These are phyloP conservation scores for Calliphora vomitoria DNA, from an alignment of 2,888 invertebrate genomes.

Conservation along the genomic window DNA sequence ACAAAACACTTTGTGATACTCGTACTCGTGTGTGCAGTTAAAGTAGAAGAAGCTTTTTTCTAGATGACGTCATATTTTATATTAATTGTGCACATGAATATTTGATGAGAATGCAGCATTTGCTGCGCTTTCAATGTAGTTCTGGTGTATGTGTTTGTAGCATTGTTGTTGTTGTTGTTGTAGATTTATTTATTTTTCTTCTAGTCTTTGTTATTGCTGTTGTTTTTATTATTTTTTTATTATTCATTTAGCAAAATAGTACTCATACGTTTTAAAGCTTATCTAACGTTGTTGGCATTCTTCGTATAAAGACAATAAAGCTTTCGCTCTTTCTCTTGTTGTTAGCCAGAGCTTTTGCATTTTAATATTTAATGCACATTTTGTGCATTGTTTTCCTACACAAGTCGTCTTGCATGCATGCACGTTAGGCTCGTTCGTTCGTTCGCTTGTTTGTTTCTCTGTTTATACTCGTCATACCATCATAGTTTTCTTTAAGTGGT, in stretches of 20 bases:
- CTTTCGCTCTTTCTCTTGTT: constrained; percentile 43
- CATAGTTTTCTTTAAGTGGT: constrained; percentile 53
- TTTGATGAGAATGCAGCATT: constrained; percentile 64
- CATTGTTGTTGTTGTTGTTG: constrained; percentile 1
- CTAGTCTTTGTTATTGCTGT: constrained; percentile 11
- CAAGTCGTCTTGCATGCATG: constrained; percentile 21
- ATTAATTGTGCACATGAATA: constrained; percentile 11
- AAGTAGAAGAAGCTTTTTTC: constrained; percentile 60
- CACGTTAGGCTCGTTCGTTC: background rate
- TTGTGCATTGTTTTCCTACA: constrained; percentile 42
- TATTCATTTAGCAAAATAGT: constrained; percentile 43
- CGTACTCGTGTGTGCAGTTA: background rate
- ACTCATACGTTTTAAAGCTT: constrained; percentile 56
- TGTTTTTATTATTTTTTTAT: background rate
- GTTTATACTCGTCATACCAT: constrained; percentile 14
- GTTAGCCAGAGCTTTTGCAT: constrained; percentile 46
- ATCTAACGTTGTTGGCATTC: constrained; percentile 27
- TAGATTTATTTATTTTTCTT: background rate
- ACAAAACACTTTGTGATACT: background rate
- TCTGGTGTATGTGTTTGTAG: background rate
- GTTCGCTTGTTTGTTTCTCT: constrained; percentile 33
- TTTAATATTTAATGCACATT: constrained; percentile 56
- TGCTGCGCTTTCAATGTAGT: constrained; percentile 48
- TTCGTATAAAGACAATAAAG: constrained; percentile 16
- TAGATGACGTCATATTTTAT: constrained; percentile 65